Base-by-base conservation (phyloP, 2,888 invertebrate genomes). In the Drosophila birchii region DNA sequence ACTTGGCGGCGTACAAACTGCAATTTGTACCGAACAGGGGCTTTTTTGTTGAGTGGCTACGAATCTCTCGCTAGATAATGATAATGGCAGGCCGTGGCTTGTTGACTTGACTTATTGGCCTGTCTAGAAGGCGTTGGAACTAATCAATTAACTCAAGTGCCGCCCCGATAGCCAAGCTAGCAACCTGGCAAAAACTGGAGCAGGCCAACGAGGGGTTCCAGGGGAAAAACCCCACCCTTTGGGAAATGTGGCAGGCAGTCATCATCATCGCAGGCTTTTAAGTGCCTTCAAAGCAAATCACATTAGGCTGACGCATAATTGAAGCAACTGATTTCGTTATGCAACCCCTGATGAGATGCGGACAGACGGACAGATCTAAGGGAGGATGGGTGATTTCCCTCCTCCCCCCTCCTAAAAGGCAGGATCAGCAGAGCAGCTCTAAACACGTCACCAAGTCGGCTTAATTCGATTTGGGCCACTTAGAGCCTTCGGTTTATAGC, bases 111-210 rank as follows among this genome's bases (percentile, higher is more conserved):
- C 63, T 67, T 81, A 66, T 72, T 79, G 66, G 77, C 71, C 69
- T 49, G 58, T 56, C 76, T 58, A 12, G 36, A 39, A 53, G 53
- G 41, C 75, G 51, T 62, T 66, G 56, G n/a, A 88, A 78, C 88
- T 82, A 88, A 84, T 88, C 88, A 84, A 88, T 86, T 84, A 86
- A 75, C 86, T 86, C 69, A 34, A 88, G 83, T 83, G 72, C 63
- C 58, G 20, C 26, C 39, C 34, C 32, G 75, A 53, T 53, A 63
- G 72, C 32, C 58, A 41, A 16, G 26, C 45, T 23, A 26, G 26
- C 45, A 39, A 49, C 47, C 44, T 32, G 51, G 34, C 34, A 43
- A 26, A 26, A 66, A 70, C 59, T 70, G 61, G 72, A 60, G 53
- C 72, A 55, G 26, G 36, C 57, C n/a, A 26, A n/a, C n/a, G n/a